Conservation (phyloP, 2,888 invertebrate species). For the Dynastes hyllus region DNA sequence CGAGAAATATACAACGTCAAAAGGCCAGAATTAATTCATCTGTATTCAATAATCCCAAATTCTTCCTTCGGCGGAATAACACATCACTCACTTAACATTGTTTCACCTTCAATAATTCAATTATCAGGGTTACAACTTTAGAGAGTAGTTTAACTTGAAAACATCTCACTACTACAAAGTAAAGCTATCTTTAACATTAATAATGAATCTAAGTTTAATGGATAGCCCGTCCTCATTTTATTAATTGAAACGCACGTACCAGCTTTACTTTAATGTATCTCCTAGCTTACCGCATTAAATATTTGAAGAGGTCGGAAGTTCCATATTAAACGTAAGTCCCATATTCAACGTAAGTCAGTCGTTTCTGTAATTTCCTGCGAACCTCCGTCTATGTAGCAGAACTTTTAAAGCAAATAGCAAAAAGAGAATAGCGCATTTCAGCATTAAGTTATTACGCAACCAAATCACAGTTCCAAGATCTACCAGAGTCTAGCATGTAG, state of each 20-base stretch:
- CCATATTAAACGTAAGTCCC: conserved; percentile 7
- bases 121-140: background rate
- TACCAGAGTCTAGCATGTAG: background rate
- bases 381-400: background rate
- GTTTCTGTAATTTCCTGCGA: conserved; percentile 20
- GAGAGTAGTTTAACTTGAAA: background rate
- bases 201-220: conserved; percentile 26
- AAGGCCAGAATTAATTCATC: too few relatives aligned
- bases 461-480: too few relatives aligned
- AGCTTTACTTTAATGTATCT: conserved; percentile 25
- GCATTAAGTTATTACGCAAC: background rate
- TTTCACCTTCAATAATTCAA: too few relatives aligned
- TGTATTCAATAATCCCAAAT: too few relatives aligned
- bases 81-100: too few relatives aligned
- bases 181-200: conserved; percentile 8
- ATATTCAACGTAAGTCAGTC: conserved; percentile 9
- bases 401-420: background rate
- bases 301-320: conserved; percentile 32
- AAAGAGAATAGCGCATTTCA: background rate
- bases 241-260: conserved; percentile 18
- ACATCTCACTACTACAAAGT: conserved; percentile 1
- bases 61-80: too few relatives aligned
- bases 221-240: conserved; percentile 24
- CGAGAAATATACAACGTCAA: too few relatives aligned
- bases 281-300: conserved; percentile 23